Base-by-base conservation (phyloP, 1,140 invertebrate genomes). In the Drosophila arawakana region DNA sequence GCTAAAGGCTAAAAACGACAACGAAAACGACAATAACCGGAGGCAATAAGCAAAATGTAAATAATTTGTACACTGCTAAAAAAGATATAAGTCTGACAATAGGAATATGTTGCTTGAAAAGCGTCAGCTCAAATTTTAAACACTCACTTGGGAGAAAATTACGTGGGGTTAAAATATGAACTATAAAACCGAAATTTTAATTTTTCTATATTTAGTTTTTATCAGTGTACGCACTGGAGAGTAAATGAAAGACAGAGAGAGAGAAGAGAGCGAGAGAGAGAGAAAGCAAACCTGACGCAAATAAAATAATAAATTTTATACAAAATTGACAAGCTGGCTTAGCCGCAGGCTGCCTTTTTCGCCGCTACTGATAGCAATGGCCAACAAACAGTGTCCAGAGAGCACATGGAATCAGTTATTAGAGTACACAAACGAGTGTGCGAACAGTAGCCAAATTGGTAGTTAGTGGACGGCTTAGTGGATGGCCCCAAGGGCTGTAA, bases 231-330 rank as follows among this genome's bases (percentile, higher is more conserved):
- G 6, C 25, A 30, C 25, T 30, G 25, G 37, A 65, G 46, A 46
- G 25, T 30, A 30, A 30, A 30, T 3, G 3, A 30, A 30, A 6
- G 25, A 30, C 43, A 76, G 46, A 46, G 37, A 60, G 62, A 80
- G 65, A 66, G 43, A 55, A 7, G 44, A 15, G 34, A 67, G 37
- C 55, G 52, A 52, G 34, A 49, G 49, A 78, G 46, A 50, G 34
- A 58, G 63, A 74, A 43, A 30, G 35, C 41, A 75, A 84, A 84
- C 74, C 84, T 89, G 84, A 84, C 84, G 81, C 85, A 89, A 84
- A 89, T 89, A 89, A 89, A 89, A 84, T 81, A 89, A 89, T 89
- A 89, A 89, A 89, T 89, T 89, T 89, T 84, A 52, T 89, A 89
- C 61, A 84, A 89, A 89, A 89, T 89, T 89, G 84, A 89, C 84